These are phyloP conservation scores for Stenchaetothrips biformis DNA, from an alignment of 2,888 invertebrate genomes.

Conservation along the genomic window DNA sequence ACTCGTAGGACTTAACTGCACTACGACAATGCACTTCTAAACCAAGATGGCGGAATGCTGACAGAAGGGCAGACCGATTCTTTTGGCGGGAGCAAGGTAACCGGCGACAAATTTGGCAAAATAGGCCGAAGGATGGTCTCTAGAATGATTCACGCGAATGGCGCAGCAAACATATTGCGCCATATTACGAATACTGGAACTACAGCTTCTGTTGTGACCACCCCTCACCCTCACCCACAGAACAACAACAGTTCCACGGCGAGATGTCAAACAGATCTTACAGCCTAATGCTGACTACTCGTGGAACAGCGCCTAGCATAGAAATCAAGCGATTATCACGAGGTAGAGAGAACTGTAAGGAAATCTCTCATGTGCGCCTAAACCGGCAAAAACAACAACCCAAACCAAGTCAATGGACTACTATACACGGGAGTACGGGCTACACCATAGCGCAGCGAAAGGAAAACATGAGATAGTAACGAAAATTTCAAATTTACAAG, in stretches of 20 bases:
- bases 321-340: too few relatives aligned
- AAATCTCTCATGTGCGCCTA: too few relatives aligned
- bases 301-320: too few relatives aligned
- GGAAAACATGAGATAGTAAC: too few relatives aligned
- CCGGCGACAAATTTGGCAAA: neutral
- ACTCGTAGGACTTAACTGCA: neutral
- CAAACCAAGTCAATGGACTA: too few relatives aligned
- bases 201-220: neutral
- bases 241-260: neutral
- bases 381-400: too few relatives aligned
- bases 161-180: neutral
- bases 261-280: neutral
- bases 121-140: too few relatives aligned
- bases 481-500: too few relatives aligned
- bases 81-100: constrained; percentile 1
- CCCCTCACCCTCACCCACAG: neutral
- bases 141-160: neutral
- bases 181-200: neutral
- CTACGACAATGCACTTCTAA: neutral
- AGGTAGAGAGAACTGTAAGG: too few relatives aligned
- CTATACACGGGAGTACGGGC: neutral
- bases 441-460: neutral
- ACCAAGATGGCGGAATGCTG: neutral
- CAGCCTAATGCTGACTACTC: too few relatives aligned
- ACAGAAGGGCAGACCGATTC: neutral